A percentile compares a stretch with the other conserved stretches of the same genome.
These are phyloP conservation scores for Ascidia mentula DNA, from an alignment of 23 tunicate species.

Conservation along the genomic window DNA sequence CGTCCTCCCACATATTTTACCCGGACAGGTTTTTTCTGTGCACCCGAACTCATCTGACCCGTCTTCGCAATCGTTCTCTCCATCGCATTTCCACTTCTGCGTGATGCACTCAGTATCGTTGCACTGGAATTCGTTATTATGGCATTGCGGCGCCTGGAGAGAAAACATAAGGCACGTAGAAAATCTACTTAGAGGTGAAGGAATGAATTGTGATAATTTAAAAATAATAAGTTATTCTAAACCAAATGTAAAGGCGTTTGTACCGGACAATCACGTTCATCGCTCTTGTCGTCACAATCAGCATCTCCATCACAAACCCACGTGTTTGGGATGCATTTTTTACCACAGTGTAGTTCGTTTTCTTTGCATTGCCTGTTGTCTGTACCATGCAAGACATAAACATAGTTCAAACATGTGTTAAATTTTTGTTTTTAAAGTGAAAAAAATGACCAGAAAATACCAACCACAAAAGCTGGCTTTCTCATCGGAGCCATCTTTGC, in stretches of 20 bases:
- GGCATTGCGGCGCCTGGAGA: conserved; percentile 10
- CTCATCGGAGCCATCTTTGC: conserved; percentile 53
- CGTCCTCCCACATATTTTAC: no score
- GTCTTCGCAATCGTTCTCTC: conserved; percentile 45
- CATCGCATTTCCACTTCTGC: conserved; percentile 45
- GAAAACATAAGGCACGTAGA: no score
- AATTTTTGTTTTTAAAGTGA: no score
- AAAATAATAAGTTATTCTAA: not conserved
- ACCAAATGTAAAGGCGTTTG: no score
- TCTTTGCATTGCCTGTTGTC: conserved; percentile 1
- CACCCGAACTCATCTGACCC: conserved; percentile 41
- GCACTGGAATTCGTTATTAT: conserved; percentile 14
- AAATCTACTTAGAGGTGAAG: not conserved
- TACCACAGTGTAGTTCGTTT: not conserved
- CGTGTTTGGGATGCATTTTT: not conserved
- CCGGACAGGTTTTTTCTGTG: conserved; percentile 11
- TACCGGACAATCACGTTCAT: conserved; percentile 34
- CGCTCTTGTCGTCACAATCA: conserved; percentile 47
- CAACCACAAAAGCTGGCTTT: conserved; percentile 26
- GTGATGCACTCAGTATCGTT: conserved; percentile 24
- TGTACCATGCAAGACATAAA: no score
- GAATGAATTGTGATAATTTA: not conserved
- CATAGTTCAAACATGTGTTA: no score
- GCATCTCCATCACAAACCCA: conserved; percentile 24
- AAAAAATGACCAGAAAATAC: not conserved